Base-by-base conservation (phyloP, 1,140 invertebrate species). In the Zaprionus vittiger region DNA sequence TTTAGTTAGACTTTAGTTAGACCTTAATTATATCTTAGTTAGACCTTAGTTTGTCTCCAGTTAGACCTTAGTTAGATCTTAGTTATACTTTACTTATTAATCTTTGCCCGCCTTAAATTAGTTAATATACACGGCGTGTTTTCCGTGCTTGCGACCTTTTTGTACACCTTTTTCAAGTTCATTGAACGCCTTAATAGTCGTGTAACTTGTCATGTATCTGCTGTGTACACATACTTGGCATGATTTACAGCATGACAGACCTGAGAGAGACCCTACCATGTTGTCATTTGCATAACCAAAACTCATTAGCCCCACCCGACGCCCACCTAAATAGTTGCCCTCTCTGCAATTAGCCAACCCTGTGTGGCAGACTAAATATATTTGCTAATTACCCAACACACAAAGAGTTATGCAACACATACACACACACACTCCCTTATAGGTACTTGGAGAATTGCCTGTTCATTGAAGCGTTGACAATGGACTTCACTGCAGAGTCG, bases 151-250 rank as follows among this genome's bases (percentile, higher is more conserved):
- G 31, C 17, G 44, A 49, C 44, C 44, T 41, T 59, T 44, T 67
- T 22, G 28, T 56, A 1, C 14, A n/a, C n/a, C 1, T 7, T 28
- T 67, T 28, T 71, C 52, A 78, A 83, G 81, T 85, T 85, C 81
- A 85, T 61, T 80, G 60, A 73, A 37, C 72, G 47, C 57, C 31
- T n/a, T 76, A 67, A 75, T 64, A 37, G n/a, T 34, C 17, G 14
- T 26, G 20, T 52, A 15, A 12, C 9, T 63, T 20, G 61, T 52
- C 55, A 57, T 37, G 22, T 55, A 38, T n/a, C 31, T n/a, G 11
- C 3, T 34, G 24, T n/a, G 26, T 22, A 14, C 15, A 9, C 9
- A 28, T 5, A 31, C 38, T 22, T 15, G 5, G 31, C 3, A n/a
- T 47, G 41, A 28, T 49, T 60, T 28, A 44, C 55, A 34, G 38